Evolutionary conservation across 2,888 invertebrate genomes (phyloP), one percentile per base, ranked within the genome.

Genomic region (Leptarthrus brevirostris): DNA sequence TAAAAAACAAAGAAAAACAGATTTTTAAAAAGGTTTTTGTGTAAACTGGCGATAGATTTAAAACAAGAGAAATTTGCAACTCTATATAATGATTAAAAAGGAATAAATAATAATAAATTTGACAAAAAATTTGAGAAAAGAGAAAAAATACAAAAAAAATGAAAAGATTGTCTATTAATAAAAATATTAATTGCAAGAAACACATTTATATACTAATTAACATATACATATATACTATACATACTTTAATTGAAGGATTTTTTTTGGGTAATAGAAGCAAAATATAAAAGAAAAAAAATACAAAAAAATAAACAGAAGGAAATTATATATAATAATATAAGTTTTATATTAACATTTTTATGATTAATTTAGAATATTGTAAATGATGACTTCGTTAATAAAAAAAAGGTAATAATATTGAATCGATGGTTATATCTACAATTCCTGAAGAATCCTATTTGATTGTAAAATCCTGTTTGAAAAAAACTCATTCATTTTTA

Each of bases 321-420:
- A 69, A 69, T 49, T 49, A 69, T 52, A 69, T 52, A 69, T 52
- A 52, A 69, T 69, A 69, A 69, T 30, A 72, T 72, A 72, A 56
- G 72, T 72, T 72, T 72, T 72, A 72, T 72, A 72, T 72, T 72
- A 56, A 72, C 72, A 72, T 72, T 72, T 72, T 72, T 72, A 72
- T 72, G 36, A 72, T 72, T 72, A 72, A 54, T 54, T 56, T 64
- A 64, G 64, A 64, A 40, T 64, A 64, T 64, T 64, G 64, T 64
- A 64, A 64, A 64, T 64, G 64, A 64, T 64, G 64, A 64, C 64
- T 64, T 47, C 64, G 64, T 64, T 64, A 64, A 64, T 64, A 64
- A 64, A 64, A 61, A 61, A 64, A 44, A 64, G 64, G 44, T 64
- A 44, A 64, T 64, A 64, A 64, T 44, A 64, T 64, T 64, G 64